A percentile compares a stretch with the other conserved stretches of the same genome.
Conservation (phyloP, 2,888 invertebrate species). For the Drosophila maculinotata region DNA sequence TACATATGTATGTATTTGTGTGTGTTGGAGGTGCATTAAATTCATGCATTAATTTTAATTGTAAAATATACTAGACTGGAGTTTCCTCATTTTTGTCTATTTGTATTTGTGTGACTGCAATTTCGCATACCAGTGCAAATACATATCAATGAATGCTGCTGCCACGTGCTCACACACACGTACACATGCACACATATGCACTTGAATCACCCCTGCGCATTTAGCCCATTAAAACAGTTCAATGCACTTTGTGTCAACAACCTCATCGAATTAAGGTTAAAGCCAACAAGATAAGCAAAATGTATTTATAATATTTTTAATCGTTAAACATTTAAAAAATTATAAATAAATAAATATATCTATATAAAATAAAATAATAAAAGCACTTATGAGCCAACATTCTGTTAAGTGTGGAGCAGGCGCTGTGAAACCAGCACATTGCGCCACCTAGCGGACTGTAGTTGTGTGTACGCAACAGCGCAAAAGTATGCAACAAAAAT, state of each 20-base stretch:
- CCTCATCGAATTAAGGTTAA: conserved; percentile 78
- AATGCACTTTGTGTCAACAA: conserved; percentile 85
- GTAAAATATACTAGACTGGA: not conserved
- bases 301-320: no score
- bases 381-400: not conserved
- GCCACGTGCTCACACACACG: conserved; percentile 15
- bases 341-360: no score
- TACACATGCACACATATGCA: conserved; percentile 1
- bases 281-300: conserved; percentile 23
- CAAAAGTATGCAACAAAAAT: conserved; percentile 66
- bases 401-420: conserved; percentile 29
- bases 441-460: conserved; percentile 38
- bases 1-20: no score
- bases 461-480: conserved; percentile 21
- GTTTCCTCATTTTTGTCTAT: not conserved
- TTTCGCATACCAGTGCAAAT: conserved; percentile 10
- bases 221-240: conserved; percentile 72
- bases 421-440: not conserved
- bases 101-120: not conserved
- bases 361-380: not conserved
- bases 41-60: not conserved
- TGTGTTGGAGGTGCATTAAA: conserved; percentile 1
- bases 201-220: conserved; percentile 9
- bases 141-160: conserved; percentile 10
- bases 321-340: no score